These are phyloP conservation scores for Jacana jacana DNA, from an alignment of 2,113 vertebrate species.

Conservation along the genomic window DNA sequence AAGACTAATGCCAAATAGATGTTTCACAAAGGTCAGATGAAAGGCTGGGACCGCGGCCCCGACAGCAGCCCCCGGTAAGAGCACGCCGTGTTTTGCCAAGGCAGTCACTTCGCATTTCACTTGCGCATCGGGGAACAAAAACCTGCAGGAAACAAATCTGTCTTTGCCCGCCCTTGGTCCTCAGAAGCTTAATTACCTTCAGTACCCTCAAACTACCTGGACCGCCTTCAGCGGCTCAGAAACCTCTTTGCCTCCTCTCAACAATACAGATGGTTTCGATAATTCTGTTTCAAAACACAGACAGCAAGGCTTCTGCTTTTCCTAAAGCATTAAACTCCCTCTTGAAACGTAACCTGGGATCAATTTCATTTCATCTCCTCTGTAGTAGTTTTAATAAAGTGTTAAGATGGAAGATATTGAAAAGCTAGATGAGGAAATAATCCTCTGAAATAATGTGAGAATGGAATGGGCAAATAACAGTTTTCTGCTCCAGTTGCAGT, in stretches of 20 bases:
- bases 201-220: neutral
- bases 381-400: neutral
- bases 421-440: constrained; percentile 15
- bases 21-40: neutral
- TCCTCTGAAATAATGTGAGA: constrained; percentile 18
- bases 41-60: neutral
- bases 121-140: neutral
- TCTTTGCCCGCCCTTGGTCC: neutral
- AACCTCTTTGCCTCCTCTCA: neutral
- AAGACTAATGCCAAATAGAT: neutral
- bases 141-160: neutral
- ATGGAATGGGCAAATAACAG: neutral
- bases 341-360: constrained; percentile 26
- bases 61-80: neutral
- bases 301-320: neutral
- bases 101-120: neutral
- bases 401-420: constrained; percentile 37
- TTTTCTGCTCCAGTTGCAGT: neutral
- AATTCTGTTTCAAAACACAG: neutral
- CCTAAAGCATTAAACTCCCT: neutral
- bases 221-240: neutral
- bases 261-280: neutral
- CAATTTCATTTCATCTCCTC: constrained; percentile 11
- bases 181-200: neutral
- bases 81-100: neutral